These are phyloP conservation scores for Atta texana DNA, from an alignment of 1,140 invertebrate species.

Conservation along the genomic window DNA sequence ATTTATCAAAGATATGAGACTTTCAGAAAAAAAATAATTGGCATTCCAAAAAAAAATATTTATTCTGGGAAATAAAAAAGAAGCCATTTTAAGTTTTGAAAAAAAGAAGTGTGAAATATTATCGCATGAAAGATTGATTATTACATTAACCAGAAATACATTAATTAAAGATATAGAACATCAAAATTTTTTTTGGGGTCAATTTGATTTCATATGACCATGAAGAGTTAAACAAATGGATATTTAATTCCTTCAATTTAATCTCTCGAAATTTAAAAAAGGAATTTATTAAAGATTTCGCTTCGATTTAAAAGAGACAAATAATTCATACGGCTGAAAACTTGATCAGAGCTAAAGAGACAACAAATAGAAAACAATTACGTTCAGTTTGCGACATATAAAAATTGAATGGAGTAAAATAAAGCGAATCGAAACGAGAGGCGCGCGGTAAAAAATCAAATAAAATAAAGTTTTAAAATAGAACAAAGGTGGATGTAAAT, in stretches of 20 bases:
- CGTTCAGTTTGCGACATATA: background rate
- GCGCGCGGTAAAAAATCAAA: background rate
- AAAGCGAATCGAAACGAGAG: background rate
- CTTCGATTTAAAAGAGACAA: background rate
- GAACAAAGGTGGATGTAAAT: background rate
- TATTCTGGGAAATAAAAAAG: too few relatives aligned
- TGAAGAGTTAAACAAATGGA: background rate
- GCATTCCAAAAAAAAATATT: too few relatives aligned
- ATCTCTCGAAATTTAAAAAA: background rate
- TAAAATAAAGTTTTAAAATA: slow-evolving; percentile 24
- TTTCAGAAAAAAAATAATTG: too few relatives aligned
- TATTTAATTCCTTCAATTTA: background rate
- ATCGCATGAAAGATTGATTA: too few relatives aligned
- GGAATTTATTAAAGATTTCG: background rate
- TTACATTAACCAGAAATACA: too few relatives aligned
- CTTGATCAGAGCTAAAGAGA: background rate
- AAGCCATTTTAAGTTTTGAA: too few relatives aligned
- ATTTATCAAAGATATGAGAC: too few relatives aligned
- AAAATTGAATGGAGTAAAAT: background rate
- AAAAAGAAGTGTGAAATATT: too few relatives aligned
- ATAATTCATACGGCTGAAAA: slow-evolving; percentile 8
- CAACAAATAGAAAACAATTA: background rate
- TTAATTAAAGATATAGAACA: too few relatives aligned
- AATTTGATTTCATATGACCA: too few relatives aligned
- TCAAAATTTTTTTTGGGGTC: too few relatives aligned